phyloP scores from a whole-genome alignment of 1,140 invertebrate species.

The Drosophila gunungcola region DNA sequence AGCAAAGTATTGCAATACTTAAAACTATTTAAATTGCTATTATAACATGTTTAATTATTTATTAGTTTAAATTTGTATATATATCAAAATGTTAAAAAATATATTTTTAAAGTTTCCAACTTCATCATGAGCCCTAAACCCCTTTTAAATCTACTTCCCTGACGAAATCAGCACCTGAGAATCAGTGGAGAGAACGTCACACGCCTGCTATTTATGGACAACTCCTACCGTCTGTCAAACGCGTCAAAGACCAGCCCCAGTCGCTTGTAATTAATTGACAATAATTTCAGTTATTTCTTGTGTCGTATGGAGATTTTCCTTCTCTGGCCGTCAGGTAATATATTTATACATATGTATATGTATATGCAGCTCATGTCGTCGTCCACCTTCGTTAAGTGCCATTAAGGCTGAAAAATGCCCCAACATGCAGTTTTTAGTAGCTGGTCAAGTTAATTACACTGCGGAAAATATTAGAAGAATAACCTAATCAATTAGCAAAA shows the following conservation, averaged over 20 bases:
- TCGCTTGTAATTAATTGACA: conserved; percentile 79
- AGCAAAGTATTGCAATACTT: no score
- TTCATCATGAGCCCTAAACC: not conserved
- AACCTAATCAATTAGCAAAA: no score
- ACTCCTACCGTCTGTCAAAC: conserved; percentile 82
- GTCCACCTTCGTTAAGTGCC: conserved; percentile 68
- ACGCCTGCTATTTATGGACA: conserved; percentile 61
- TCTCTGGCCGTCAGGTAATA: conserved; percentile 4
- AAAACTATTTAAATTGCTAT: no score
- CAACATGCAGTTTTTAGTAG: conserved; percentile 45
- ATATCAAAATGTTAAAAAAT: not conserved
- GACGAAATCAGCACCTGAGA: conserved; percentile 55
- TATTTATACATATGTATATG: conserved; percentile 12
- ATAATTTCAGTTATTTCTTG: conserved; percentile 80
- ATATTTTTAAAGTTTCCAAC: not conserved
- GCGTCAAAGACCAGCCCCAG: conserved; percentile 70
- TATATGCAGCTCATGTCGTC: conserved; percentile 49
- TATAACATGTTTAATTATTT: no score
- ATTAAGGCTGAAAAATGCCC: conserved; percentile 74
- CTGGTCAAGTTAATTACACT: conserved; percentile 17
- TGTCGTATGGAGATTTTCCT: conserved; percentile 37
- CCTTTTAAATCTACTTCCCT: conserved; percentile 17
- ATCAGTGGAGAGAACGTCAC: conserved; percentile 37
- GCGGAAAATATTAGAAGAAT: not conserved
- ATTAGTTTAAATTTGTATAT: no score